Evolutionary conservation across 2,113 vertebrate genomes (phyloP).

Genomic region (Montifringilla adamsi): DNA sequence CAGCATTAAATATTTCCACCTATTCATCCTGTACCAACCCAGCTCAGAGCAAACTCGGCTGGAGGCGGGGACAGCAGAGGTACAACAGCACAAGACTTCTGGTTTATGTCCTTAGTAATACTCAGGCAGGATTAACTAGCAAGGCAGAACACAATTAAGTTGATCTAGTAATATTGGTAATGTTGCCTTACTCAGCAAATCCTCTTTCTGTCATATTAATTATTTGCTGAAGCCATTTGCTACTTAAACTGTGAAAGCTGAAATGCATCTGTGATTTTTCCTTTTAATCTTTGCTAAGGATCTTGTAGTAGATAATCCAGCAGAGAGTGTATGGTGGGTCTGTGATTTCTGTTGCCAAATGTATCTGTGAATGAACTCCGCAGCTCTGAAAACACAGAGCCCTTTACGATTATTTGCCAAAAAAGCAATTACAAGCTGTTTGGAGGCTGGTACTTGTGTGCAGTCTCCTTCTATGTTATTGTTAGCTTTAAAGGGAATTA

Average conservation of each 20-base stretch:
- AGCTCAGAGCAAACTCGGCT: not conserved
- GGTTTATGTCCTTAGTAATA: not conserved
- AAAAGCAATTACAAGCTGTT: not conserved
- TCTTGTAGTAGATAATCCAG: not conserved
- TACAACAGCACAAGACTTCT: not conserved
- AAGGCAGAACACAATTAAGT: not conserved
- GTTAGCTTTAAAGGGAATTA: conserved; percentile 25
- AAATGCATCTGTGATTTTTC: not conserved
- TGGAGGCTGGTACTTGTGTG: not conserved
- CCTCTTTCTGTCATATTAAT: not conserved
- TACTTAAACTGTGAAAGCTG: conserved; percentile 11
- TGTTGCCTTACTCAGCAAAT: not conserved
- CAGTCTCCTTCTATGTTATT: not conserved
- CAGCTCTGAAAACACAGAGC: not conserved
- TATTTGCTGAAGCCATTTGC: not conserved
- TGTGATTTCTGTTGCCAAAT: not conserved
- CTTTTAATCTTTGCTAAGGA: not conserved
- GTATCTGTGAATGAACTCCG: not conserved
- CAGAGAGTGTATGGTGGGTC: not conserved
- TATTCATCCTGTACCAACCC: not conserved
- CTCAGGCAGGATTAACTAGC: not conserved
- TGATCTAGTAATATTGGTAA: not conserved
- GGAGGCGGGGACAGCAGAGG: not conserved
- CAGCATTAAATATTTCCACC: not conserved
- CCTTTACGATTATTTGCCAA: not conserved